A percentile compares a stretch with the other conserved stretches of the same genome.
These are phyloP conservation scores for Lasius platythorax DNA, from an alignment of 2,888 invertebrate species.

Conservation along the genomic window DNA sequence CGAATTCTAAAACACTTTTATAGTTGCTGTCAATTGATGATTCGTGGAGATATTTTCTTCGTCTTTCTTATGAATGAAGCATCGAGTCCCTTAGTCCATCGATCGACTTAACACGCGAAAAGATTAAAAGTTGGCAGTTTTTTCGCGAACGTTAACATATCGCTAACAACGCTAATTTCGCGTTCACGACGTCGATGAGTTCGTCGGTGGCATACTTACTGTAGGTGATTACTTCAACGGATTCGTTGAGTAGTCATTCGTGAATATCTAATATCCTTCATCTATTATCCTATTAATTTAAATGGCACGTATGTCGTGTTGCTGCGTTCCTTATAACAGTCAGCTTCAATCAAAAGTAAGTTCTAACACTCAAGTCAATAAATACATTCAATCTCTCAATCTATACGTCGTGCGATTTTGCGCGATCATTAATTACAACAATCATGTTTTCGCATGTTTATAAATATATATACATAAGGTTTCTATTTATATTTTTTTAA, in stretches of 20 bases:
- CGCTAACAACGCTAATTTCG: constrained; percentile 42
- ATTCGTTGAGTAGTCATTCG: constrained; percentile 19
- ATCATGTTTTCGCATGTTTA: background rate
- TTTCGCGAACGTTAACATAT: background rate
- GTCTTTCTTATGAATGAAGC: background rate
- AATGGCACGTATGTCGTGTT: constrained; percentile 45
- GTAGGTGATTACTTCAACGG: constrained; percentile 29
- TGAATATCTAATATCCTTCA: constrained; percentile 55
- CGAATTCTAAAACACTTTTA: background rate
- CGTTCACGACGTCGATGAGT: constrained; percentile 5
- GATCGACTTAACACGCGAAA: constrained; percentile 6
- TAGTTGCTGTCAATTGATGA: background rate
- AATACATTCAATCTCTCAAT: constrained; percentile 17
- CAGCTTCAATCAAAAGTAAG: constrained; percentile 54
- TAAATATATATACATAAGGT: background rate
- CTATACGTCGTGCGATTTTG: background rate
- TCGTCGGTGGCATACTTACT: constrained; percentile 41
- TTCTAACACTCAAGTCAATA: constrained; percentile 35
- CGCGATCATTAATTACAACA: constrained; percentile 24
- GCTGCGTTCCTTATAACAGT: constrained; percentile 46
- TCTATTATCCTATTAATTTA: constrained; percentile 60
- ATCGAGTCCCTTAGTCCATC: background rate
- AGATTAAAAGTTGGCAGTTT: constrained; percentile 5
- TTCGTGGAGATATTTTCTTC: background rate
- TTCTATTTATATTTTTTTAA: background rate